Evolutionary conservation across 2,888 invertebrate species (phyloP).

Genomic region (Drosophila fungiperda): DNA sequence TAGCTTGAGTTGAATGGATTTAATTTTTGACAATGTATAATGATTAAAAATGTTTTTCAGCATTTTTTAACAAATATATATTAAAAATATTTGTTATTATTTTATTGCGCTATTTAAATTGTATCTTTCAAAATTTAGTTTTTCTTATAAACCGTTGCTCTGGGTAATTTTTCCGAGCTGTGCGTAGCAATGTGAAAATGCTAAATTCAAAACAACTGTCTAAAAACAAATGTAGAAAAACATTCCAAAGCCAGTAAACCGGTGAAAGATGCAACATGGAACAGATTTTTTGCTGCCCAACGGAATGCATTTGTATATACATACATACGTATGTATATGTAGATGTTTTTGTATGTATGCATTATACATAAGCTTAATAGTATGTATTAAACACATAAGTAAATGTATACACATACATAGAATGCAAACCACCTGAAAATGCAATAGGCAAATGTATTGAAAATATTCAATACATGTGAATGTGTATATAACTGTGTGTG

Average conservation of each 20-base stretch:
- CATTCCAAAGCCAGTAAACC: slow-evolving; percentile 45
- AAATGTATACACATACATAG: slow-evolving; percentile 10
- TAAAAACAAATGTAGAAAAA: slow-evolving; percentile 59
- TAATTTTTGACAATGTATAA: not conserved
- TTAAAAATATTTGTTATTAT: not conserved
- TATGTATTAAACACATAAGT: slow-evolving; percentile 5
- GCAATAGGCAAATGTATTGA: slow-evolving; percentile 41
- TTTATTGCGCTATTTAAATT: not conserved
- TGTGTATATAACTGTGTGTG: not conserved
- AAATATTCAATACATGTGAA: slow-evolving; percentile 20
- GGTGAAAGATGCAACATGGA: slow-evolving; percentile 47
- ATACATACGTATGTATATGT: not conserved
- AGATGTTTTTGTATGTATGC: not conserved
- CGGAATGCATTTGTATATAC: slow-evolving; percentile 40
- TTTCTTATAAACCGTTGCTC: no score
- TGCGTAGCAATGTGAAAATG: slow-evolving; percentile 24
- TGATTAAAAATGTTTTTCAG: not conserved
- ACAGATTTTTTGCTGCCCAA: slow-evolving; percentile 64
- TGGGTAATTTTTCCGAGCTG: not conserved
- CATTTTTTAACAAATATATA: not conserved
- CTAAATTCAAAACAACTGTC: slow-evolving; percentile 52
- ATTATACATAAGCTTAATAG: not conserved
- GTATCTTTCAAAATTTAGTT: not conserved
- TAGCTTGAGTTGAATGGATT: not conserved
- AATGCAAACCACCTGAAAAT: slow-evolving; percentile 74